Evolutionary conservation across 2,113 vertebrate genomes (phyloP).

Genomic region (Tachycineta bicolor): DNA sequence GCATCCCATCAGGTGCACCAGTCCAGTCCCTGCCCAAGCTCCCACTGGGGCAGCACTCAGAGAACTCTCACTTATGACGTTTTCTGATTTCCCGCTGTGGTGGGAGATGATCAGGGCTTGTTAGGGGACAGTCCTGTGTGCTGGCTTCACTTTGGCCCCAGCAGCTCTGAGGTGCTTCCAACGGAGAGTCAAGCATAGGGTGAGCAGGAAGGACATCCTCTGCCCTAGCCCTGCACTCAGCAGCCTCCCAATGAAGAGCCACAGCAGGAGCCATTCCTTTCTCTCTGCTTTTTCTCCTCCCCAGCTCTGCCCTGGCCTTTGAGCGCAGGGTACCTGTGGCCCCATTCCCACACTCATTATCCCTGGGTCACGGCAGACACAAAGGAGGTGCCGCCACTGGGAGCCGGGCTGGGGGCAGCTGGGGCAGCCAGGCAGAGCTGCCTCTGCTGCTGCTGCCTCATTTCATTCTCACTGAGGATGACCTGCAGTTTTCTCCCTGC

Average conservation of each 20-base stretch:
- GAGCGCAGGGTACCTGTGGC: not conserved
- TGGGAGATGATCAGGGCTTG: not conserved
- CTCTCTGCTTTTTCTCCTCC: not conserved
- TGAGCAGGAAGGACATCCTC: not conserved
- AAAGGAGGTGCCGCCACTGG: slow-evolving; percentile 78
- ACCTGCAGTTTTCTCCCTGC: slow-evolving; percentile 52
- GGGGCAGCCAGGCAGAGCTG: slow-evolving; percentile 13
- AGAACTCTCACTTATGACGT: not conserved
- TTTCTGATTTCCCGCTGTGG: not conserved
- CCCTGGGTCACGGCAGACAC: slow-evolving; percentile 84
- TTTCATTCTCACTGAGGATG: slow-evolving; percentile 69
- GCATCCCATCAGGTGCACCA: not conserved
- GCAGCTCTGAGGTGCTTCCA: not conserved
- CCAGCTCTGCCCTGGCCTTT: not conserved
- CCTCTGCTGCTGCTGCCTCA: slow-evolving; percentile 68
- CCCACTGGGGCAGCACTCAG: fast-evolving
- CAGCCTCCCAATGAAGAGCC: not conserved
- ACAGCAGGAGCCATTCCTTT: not conserved
- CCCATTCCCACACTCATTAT: slow-evolving; percentile 86
- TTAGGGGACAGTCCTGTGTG: too few relatives aligned
- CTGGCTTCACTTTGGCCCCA: not conserved
- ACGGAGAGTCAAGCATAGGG: fast-evolving
- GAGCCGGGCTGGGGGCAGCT: slow-evolving; percentile 52
- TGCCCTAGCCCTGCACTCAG: not conserved
- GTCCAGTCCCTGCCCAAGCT: fast-evolving